Conservation (phyloP, 2,113 vertebrate species). For the Rhombomys opimus region DNA sequence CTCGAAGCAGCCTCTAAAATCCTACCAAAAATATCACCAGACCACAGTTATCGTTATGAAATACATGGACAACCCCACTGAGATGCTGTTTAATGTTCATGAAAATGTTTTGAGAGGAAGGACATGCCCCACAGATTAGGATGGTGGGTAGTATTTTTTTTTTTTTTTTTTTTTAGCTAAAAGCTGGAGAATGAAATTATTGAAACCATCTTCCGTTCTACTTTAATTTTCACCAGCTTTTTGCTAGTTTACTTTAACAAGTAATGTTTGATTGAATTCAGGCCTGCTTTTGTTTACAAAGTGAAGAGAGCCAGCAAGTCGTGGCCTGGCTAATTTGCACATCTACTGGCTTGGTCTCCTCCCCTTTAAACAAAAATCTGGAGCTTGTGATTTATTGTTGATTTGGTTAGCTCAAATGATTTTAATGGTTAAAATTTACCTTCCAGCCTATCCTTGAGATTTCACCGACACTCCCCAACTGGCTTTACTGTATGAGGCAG, state of each 20-base stretch:
- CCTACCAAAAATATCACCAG: slow-evolving; percentile 34
- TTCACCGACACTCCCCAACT: slow-evolving; percentile 2
- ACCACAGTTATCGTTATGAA: slow-evolving; percentile 62
- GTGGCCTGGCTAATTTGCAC: slow-evolving; percentile 82
- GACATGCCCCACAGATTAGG: slow-evolving; percentile 52
- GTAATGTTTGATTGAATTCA: slow-evolving; percentile 85
- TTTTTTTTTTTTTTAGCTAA: slow-evolving; percentile 72
- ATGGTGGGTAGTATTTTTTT: slow-evolving; percentile 31
- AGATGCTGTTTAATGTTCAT: slow-evolving; percentile 59
- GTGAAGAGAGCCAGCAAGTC: slow-evolving; percentile 82
- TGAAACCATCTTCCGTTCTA: slow-evolving; percentile 81
- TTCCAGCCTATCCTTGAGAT: slow-evolving; percentile 57
- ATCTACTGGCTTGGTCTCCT: slow-evolving; percentile 80
- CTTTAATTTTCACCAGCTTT: slow-evolving; percentile 84
- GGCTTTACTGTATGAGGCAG: neutral
- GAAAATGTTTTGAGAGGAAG: slow-evolving; percentile 55
- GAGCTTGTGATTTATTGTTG: slow-evolving; percentile 80
- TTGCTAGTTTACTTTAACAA: slow-evolving; percentile 85
- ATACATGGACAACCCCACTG: neutral
- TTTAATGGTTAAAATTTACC: slow-evolving; percentile 66
- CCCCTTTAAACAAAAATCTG: slow-evolving; percentile 82
- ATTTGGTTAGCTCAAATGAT: slow-evolving; percentile 75
- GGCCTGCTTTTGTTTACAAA: slow-evolving; percentile 84
- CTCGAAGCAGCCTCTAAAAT: slow-evolving; percentile 56
- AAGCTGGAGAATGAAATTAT: slow-evolving; percentile 82